Base-by-base conservation (phyloP, 2,888 invertebrate genomes). In the Pollenia labialis region DNA sequence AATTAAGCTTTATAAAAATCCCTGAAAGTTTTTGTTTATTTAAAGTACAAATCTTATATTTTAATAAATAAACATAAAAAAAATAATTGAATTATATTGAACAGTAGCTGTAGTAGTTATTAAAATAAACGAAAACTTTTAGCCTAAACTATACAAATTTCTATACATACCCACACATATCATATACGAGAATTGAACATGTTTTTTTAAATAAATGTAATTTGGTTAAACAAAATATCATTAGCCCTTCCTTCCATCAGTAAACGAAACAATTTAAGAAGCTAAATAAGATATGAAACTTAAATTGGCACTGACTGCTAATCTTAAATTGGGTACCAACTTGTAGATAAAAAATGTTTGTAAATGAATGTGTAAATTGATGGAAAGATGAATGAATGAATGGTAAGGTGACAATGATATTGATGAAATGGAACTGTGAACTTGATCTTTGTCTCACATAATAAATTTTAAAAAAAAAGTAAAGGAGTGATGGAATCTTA, bases 371-470 rank as follows among this genome's bases (percentile, higher is more conserved):
- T 6, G 10, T 44, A 16, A 42, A 62, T 16, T n/a, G 32, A 32
- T 0, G 6, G 23, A 48, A 46, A 46, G 50, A 75, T 50, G 72
- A 32, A 18, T 23, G 7, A n/a, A 62, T 12, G 11, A 62, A 23
- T 40, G 14, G 18, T 52, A 42, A 14, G 44, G 23, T 44, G n/a
- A 1, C 11, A 54, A 54, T 54, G n/a, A 32, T 18, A 16, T 44
- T 32, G 44, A 54, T 18, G 64, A 64, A n/a, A n/a, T 64, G n/a
- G 23, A 76, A 64, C 4, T 64, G 44, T 32, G 44, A 64, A 64
- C 0, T 52, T 32, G 52, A 44, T 64, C 52, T n/a, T 44, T 23
- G 44, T 23, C n/a, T 6, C 2, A 23, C 9, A 11, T 18, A 48
- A 62, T 10, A 16, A 16, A 10, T 40, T n/a, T 14, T 2, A 11